phyloP scores from a whole-genome alignment of 2,888 invertebrate species.

The Alentia gelatinosa region DNA sequence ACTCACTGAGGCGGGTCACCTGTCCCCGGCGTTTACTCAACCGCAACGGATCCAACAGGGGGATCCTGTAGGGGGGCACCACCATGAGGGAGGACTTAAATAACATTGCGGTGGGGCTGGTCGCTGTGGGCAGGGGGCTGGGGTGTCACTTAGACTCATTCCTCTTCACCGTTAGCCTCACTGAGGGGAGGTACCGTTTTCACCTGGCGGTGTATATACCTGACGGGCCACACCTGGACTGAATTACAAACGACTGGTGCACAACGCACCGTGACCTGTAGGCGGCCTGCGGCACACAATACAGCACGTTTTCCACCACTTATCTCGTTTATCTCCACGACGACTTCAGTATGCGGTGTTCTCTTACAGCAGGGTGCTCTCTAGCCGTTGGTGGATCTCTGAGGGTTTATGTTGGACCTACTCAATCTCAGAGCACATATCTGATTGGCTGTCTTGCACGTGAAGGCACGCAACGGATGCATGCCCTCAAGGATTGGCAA shows the following conservation, averaged over 20 bases:
- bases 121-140: background rate
- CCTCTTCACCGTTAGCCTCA: background rate
- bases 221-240: background rate
- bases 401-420: too few relatives aligned
- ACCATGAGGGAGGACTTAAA: background rate
- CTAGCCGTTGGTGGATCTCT: too few relatives aligned
- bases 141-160: background rate
- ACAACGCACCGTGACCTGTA: background rate
- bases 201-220: background rate
- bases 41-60: background rate
- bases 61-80: background rate
- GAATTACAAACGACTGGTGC: background rate
- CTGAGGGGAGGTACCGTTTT: background rate
- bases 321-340: background rate
- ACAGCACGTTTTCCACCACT: background rate
- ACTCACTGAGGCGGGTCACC: too few relatives aligned
- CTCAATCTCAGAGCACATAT: too few relatives aligned
- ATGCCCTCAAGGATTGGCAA: too few relatives aligned
- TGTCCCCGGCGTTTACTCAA: too few relatives aligned
- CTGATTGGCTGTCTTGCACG: too few relatives aligned
- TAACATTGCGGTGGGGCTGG: background rate
- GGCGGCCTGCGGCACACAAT: background rate
- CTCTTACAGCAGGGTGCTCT: too few relatives aligned
- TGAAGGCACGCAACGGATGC: too few relatives aligned
- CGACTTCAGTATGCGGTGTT: background rate